Percentiles rank a stretch among this genome's conserved stretches.
Conservation (phyloP, 1,140 invertebrate genomes). For the Zophobas morio region DNA sequence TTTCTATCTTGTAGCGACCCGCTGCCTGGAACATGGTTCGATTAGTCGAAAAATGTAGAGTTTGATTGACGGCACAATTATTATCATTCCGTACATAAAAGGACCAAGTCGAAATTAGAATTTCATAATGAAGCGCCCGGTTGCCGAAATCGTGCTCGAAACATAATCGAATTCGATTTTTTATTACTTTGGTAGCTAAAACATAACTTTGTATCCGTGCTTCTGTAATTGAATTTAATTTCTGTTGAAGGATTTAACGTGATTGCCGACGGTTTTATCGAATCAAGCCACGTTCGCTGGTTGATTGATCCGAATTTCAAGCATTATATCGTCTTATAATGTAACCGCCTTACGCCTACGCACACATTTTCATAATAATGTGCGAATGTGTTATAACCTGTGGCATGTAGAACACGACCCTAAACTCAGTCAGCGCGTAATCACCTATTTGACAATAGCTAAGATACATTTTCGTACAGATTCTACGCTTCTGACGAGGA, state of each 20-base stretch:
- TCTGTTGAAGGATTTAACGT: slow-evolving; percentile 46
- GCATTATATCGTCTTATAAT: slow-evolving; percentile 34
- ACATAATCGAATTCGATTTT: slow-evolving; percentile 34
- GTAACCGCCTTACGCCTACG: background rate
- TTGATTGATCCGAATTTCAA: slow-evolving; percentile 44
- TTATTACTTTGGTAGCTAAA: slow-evolving; percentile 22
- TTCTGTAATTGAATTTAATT: slow-evolving; percentile 47
- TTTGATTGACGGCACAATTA: slow-evolving; percentile 23
- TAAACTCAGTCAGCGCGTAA: slow-evolving; percentile 3
- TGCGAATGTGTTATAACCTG: slow-evolving; percentile 10
- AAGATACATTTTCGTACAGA: background rate
- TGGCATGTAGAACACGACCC: background rate
- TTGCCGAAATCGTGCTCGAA: slow-evolving; percentile 8
- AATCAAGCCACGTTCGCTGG: slow-evolving; percentile 45
- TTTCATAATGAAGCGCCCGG: slow-evolving; percentile 2
- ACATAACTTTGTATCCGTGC: slow-evolving; percentile 41
- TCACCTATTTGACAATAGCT: slow-evolving; percentile 18
- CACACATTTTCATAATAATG: slow-evolving; percentile 15
- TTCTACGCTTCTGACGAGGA: background rate
- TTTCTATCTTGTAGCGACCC: slow-evolving; percentile 20
- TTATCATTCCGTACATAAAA: slow-evolving; percentile 14
- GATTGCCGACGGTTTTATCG: slow-evolving; percentile 30
- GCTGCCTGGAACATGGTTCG: slow-evolving; percentile 16
- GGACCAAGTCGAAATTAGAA: slow-evolving; percentile 3
- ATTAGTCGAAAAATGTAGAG: background rate